Base-by-base conservation (phyloP, 2,113 vertebrate species). In the Megaceryle maxima region DNA sequence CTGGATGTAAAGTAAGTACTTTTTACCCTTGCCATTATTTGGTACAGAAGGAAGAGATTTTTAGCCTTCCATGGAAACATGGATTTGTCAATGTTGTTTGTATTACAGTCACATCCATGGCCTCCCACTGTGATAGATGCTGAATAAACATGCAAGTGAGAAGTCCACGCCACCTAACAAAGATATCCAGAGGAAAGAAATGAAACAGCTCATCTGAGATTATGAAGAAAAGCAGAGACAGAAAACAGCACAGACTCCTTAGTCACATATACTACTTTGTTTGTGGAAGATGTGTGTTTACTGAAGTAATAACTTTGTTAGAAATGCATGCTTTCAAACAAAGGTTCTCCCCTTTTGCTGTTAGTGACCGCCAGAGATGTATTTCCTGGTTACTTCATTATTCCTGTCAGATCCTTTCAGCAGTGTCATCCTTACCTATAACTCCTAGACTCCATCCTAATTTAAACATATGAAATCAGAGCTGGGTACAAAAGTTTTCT, bases 21-120 rank as follows among this genome's bases (percentile, higher is more conserved):
- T 92, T 96, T 84, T 96, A 94, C 94, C 66, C 56, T 92, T 90
- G 83, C 88, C 73, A 80, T 94, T 94, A 94, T 89, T 96, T 94
- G 83, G 70, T 92, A 63, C 57, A 89, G 92, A 92, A 93, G 76
- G 80, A 94, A 93, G 75, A 85, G 88, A 84, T 89, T 90, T 95
- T 93, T 72, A 91, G 57, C 83, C 59, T 94, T 63, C 86, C 83
- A 82, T 85, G 86, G 94, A 94, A 95, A 96, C 92, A 92, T 5
- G 1, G 84, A 94, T 94, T 94, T 92, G 77, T 92, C 81, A 83
- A 59, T 21, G 70, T 53, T 76, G n/a, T 94, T 95, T 93, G 80
- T 79, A 94, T 82, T 92, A 69, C 83, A 93, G 88, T 94, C 96
- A 94, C 94, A 95, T 87, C 53, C 83, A 92, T 5, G 66, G 83